These are phyloP conservation scores for Bombus balteatus DNA, from an alignment of 1,140 invertebrate species.

Conservation along the genomic window DNA sequence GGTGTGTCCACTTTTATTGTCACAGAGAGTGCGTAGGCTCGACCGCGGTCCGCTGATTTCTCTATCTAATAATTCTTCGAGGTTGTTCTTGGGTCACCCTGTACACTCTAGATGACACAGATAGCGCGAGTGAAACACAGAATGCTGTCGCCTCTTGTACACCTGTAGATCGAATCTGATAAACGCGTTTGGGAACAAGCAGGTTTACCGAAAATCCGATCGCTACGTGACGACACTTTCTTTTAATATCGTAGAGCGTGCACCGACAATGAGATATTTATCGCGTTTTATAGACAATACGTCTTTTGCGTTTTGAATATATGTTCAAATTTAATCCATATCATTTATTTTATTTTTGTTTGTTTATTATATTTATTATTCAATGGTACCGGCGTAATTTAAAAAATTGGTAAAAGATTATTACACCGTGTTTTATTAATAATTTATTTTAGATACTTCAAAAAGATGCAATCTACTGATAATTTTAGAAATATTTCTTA, in stretches of 20 bases:
- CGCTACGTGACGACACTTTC: background rate
- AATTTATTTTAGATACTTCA: background rate
- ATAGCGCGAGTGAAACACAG: constrained; percentile 19
- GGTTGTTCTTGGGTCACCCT: constrained; percentile 18
- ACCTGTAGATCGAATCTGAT: constrained; percentile 24
- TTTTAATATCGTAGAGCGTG: background rate
- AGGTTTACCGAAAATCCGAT: constrained; percentile 3
- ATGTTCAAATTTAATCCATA: too few species aligned
- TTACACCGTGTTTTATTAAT: background rate
- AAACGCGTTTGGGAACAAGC: background rate
- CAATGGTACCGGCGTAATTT: too few species aligned
- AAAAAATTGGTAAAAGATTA: too few species aligned
- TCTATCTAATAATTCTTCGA: constrained; percentile 5
- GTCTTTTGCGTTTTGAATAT: background rate
- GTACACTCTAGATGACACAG: constrained; percentile 21
- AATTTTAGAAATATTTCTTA: background rate
- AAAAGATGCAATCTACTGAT: background rate
- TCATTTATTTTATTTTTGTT: too few species aligned
- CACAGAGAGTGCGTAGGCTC: constrained; percentile 18
- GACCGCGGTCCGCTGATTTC: background rate
- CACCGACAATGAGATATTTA: too few species aligned
- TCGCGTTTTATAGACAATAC: background rate
- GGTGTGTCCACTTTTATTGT: constrained; percentile 40
- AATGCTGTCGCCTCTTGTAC: constrained; percentile 20
- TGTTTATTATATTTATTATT: too few species aligned